Percentiles rank a stretch among this genome's conserved stretches.
Conservation (phyloP, 2,797 vertebrate species). For the Scolopax bukidnonensis region DNA sequence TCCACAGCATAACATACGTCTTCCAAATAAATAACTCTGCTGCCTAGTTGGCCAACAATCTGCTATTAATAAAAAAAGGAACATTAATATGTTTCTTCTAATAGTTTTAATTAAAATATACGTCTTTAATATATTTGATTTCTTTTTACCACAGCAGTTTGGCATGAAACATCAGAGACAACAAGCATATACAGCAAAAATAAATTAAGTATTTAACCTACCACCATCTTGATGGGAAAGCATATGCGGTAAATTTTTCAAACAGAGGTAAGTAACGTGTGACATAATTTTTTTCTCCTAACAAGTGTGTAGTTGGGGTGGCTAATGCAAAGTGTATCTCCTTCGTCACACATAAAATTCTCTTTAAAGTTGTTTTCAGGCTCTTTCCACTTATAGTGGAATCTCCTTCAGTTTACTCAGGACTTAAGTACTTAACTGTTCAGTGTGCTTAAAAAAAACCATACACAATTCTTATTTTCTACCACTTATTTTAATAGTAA, state of each 20-base stretch:
- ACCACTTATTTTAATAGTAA: background rate
- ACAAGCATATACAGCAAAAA: constrained; percentile 26
- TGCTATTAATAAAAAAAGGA: constrained; percentile 62
- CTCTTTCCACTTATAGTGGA: background rate
- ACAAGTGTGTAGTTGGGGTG: background rate
- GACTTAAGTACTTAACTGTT: background rate
- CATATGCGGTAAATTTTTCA: constrained; percentile 26
- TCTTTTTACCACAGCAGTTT: constrained; percentile 54
- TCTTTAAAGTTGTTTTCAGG: background rate
- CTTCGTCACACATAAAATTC: background rate
- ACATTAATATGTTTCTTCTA: constrained; percentile 57
- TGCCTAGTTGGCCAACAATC: constrained; percentile 39
- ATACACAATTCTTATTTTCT: background rate
- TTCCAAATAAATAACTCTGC: constrained; percentile 28
- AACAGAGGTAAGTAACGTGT: constrained; percentile 1
- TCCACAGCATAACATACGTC: background rate
- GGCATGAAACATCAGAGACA: constrained; percentile 46
- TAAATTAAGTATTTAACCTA: constrained; percentile 41
- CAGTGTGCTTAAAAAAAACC: background rate
- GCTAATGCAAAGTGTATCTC: background rate
- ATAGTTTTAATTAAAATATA: constrained; percentile 71
- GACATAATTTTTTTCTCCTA: background rate
- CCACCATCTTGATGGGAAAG: constrained; percentile 39
- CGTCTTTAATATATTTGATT: constrained; percentile 17
- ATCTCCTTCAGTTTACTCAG: background rate